phyloP scores from a whole-genome alignment of 2,888 invertebrate genomes.

The Microplitis manilae region DNA sequence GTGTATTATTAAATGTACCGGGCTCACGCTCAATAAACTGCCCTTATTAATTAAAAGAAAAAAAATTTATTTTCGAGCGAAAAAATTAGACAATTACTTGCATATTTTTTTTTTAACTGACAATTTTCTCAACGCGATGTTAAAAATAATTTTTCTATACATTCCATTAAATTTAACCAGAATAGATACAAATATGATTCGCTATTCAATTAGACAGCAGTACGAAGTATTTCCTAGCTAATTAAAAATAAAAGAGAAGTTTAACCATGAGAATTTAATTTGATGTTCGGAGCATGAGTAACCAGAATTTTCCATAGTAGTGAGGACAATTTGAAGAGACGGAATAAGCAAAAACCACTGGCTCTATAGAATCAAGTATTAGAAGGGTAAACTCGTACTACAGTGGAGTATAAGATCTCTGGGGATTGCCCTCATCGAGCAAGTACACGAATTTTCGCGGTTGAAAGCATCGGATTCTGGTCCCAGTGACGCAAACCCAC shows the following conservation, averaged over 20 bases:
- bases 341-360: not conserved
- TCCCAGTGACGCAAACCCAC: not conserved
- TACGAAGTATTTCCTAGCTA: too few relatives aligned
- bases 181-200: too few relatives aligned
- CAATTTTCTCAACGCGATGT: too few relatives aligned
- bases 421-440: slow-evolving; percentile 30
- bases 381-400: not conserved
- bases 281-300: not conserved
- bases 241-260: too few relatives aligned
- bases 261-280: too few relatives aligned
- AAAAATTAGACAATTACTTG: too few relatives aligned
- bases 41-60: not conserved
- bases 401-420: slow-evolving; percentile 5
- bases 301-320: not conserved
- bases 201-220: too few relatives aligned
- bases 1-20: not conserved
- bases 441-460: slow-evolving; percentile 18
- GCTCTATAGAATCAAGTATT: not conserved
- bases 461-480: slow-evolving; percentile 10
- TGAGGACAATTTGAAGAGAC: not conserved
- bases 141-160: too few relatives aligned
- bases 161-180: too few relatives aligned
- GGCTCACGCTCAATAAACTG: not conserved
- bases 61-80: too few relatives aligned
- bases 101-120: too few relatives aligned